A percentile compares a stretch with the other conserved stretches of the same genome.
These are phyloP conservation scores for Catalaphyllia jardinei DNA, from an alignment of 64 coral and sea anemone species.

Conservation along the genomic window DNA sequence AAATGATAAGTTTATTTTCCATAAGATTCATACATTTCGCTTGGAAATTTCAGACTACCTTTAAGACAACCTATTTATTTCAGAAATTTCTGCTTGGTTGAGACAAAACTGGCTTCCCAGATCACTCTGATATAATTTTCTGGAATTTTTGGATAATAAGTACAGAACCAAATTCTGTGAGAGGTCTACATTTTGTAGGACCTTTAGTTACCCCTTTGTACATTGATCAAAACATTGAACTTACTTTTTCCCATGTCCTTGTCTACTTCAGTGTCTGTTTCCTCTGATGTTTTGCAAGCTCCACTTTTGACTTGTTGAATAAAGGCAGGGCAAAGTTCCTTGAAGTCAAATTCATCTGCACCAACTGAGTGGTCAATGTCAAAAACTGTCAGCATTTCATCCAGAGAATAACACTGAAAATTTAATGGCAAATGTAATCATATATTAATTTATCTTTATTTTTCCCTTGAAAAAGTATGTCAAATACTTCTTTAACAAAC, in stretches of 20 bases:
- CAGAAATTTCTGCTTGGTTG: too few relatives aligned
- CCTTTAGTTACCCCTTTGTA: too few relatives aligned
- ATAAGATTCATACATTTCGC: too few relatives aligned
- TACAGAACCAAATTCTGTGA: not conserved
- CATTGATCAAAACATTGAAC: not conserved
- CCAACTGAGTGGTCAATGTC: conserved; percentile 72
- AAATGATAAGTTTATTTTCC: too few relatives aligned
- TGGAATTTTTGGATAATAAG: not conserved
- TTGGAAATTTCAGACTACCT: too few relatives aligned
- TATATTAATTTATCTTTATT: too few relatives aligned
- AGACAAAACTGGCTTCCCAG: not conserved
- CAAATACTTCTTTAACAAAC: too few relatives aligned
- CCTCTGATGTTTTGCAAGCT: conserved; percentile 36
- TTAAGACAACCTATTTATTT: too few relatives aligned
- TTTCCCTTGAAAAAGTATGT: too few relatives aligned
- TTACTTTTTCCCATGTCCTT: conserved; percentile 23
- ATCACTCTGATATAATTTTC: not conserved
- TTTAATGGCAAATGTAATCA: not conserved
- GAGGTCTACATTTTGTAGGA: not conserved
- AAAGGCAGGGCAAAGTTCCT: conserved; percentile 86
- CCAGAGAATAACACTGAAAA: conserved; percentile 79
- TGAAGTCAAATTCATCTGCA: conserved; percentile 56
- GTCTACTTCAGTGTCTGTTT: not conserved
- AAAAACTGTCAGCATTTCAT: conserved; percentile 68
- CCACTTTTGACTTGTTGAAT: conserved; percentile 81